Conservation (phyloP, 2,888 invertebrate species). For the Meteorus cinctellus region DNA sequence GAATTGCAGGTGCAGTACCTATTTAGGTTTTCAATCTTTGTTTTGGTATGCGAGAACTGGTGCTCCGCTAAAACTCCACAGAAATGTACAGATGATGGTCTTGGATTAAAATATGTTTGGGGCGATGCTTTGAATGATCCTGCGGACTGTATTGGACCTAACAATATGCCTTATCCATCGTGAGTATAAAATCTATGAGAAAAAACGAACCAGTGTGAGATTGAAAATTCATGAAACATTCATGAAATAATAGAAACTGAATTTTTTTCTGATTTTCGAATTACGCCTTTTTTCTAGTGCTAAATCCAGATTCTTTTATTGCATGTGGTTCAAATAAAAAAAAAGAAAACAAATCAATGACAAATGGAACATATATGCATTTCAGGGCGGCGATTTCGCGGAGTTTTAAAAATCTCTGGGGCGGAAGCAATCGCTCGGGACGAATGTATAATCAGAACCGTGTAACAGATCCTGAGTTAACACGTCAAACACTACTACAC, state of each 20-base stretch:
- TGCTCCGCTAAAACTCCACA: conserved; percentile 57
- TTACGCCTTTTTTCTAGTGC: too few relatives aligned
- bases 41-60: conserved; percentile 54
- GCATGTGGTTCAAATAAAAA: background rate
- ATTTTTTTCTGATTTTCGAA: too few relatives aligned
- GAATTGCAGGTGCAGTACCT: conserved; percentile 60
- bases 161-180: conserved; percentile 89
- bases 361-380: background rate
- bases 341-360: background rate
- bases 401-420: conserved; percentile 81
- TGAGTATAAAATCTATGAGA: conserved; percentile 72
- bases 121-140: conserved; percentile 89
- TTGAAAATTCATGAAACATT: too few relatives aligned
- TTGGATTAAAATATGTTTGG: conserved; percentile 87
- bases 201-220: background rate
- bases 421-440: conserved; percentile 81
- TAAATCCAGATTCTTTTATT: too few relatives aligned
- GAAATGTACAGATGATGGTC: conserved; percentile 78
- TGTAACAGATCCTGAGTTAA: conserved; percentile 83
- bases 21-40: conserved; percentile 60
- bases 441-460: conserved; percentile 76
- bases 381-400: conserved; percentile 85
- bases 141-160: conserved; percentile 86
- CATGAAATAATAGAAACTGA: too few relatives aligned
- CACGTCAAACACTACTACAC: conserved; percentile 81